A percentile compares a stretch with the other conserved stretches of the same genome.
Evolutionary conservation across 2,888 invertebrate genomes (phyloP).

Genomic region (Drosophila colorata): DNA sequence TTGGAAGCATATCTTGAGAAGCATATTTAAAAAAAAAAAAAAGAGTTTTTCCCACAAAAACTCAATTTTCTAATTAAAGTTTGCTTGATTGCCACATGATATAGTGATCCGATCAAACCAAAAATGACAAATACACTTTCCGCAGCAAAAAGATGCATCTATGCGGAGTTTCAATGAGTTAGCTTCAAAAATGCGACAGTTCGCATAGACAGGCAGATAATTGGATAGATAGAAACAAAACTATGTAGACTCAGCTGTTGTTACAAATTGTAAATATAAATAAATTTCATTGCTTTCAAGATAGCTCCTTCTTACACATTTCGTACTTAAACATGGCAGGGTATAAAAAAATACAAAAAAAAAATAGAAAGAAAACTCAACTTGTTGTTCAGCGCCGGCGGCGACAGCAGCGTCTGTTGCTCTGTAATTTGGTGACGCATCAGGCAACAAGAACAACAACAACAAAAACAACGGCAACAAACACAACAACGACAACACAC

Average conservation of each 20-base stretch:
- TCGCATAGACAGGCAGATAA: neutral
- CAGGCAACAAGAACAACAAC: slow-evolving; percentile 20
- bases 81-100: neutral
- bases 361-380: slow-evolving; percentile 6
- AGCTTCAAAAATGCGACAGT: neutral
- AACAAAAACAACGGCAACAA: slow-evolving; percentile 26
- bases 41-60: no score
- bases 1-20: no score
- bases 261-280: no score
- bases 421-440: slow-evolving; percentile 25
- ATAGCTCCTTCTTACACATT: no score
- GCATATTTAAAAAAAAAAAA: no score
- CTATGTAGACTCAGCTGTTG: neutral
- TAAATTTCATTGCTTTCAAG: no score
- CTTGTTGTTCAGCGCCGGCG: slow-evolving; percentile 44
- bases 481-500: slow-evolving; percentile 13
- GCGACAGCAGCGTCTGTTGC: slow-evolving; percentile 14
- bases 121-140: neutral
- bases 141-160: neutral
- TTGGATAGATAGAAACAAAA: neutral
- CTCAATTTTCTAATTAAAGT: no score
- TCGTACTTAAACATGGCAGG: neutral
- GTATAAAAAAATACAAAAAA: neutral
- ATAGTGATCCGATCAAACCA: neutral
- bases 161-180: neutral